Evolutionary conservation across 2,797 vertebrate genomes (phyloP).

Genomic region (Odontamblyopus rebecca): DNA sequence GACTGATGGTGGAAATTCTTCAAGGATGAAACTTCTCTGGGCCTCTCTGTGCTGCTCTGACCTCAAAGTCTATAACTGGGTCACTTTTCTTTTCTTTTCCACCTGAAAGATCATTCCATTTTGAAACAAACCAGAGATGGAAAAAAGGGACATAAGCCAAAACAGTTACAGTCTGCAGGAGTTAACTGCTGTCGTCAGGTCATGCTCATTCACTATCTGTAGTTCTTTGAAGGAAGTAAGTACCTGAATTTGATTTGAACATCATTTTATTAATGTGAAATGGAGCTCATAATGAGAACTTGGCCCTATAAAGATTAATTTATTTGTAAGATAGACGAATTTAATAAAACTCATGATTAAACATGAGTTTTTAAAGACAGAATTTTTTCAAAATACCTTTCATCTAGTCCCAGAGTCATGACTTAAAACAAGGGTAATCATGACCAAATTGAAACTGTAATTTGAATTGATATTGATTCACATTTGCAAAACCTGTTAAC

Average conservation of each 20-base stretch:
- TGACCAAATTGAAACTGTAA: neutral
- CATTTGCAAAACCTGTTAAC: neutral
- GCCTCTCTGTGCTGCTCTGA: conserved; percentile 45
- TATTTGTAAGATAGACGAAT: neutral
- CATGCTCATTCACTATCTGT: conserved; percentile 18
- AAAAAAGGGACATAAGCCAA: conserved; percentile 63
- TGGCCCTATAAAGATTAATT: neutral
- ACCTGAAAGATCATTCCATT: conserved; percentile 42
- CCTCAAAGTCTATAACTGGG: conserved; percentile 26
- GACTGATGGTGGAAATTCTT: conserved; percentile 60
- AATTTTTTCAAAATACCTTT: too few species aligned
- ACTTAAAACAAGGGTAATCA: neutral
- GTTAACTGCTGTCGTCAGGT: conserved; percentile 24
- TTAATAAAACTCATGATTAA: neutral
- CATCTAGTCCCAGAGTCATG: neutral
- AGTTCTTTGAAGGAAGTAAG: neutral
- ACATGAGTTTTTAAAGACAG: neutral
- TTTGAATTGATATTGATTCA: neutral
- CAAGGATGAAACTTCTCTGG: conserved; percentile 46
- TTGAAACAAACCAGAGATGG: conserved; percentile 63
- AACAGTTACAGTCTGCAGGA: conserved; percentile 22
- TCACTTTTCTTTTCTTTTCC: conserved; percentile 57
- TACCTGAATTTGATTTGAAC: neutral
- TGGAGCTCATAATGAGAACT: neutral
- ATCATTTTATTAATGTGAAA: neutral